Evolutionary conservation across 2,888 invertebrate genomes (phyloP).

Genomic region (Chironomus riparius): DNA sequence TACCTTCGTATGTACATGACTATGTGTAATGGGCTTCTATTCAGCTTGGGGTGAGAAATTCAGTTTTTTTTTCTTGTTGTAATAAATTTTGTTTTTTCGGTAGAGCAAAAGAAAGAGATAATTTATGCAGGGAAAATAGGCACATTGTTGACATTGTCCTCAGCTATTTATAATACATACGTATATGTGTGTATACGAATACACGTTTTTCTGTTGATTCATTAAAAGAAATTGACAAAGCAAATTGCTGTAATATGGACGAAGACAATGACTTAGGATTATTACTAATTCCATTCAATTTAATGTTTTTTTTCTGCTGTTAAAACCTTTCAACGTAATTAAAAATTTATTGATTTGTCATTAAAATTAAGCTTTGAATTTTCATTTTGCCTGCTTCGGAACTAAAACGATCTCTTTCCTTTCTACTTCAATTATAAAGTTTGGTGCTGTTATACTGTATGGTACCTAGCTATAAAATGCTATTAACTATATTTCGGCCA

Average conservation of each 20-base stretch:
- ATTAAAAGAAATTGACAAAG: constrained; percentile 6
- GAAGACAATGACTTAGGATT: not conserved
- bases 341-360: constrained; percentile 8
- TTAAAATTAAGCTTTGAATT: not conserved
- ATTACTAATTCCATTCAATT: not conserved
- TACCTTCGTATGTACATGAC: too few relatives aligned
- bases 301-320: not conserved
- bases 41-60: not conserved
- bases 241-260: not conserved
- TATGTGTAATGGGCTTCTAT: not conserved
- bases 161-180: not conserved
- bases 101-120: not conserved
- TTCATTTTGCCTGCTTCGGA: not conserved
- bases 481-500: not conserved
- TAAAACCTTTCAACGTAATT: constrained; percentile 4
- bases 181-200: not conserved
- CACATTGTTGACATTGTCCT: not conserved
- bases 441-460: not conserved
- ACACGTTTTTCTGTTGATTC: not conserved
- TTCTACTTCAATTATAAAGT: not conserved
- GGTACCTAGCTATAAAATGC: not conserved
- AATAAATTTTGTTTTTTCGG: not conserved
- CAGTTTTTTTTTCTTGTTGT: too few relatives aligned
- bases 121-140: constrained; percentile 10
- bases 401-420: not conserved